Percentiles rank a stretch among this genome's conserved stretches.
Evolutionary conservation across 2,113 vertebrate genomes (phyloP).

Genomic region (Caracal caracal): DNA sequence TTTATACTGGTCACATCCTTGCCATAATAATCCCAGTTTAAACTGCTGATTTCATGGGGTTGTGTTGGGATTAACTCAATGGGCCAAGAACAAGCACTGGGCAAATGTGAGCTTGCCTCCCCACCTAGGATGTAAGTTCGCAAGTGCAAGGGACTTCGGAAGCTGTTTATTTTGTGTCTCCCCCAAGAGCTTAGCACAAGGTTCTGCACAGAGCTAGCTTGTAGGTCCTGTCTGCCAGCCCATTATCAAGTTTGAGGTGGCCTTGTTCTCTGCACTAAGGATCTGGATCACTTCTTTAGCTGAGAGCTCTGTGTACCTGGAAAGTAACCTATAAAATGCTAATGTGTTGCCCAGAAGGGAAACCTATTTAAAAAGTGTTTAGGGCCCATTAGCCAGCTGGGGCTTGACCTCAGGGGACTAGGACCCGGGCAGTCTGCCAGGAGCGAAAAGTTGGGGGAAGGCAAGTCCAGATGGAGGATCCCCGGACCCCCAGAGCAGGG

Average conservation of each 20-base stretch:
- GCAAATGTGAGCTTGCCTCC: not conserved
- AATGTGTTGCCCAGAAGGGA: not conserved
- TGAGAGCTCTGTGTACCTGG: constrained; percentile 18
- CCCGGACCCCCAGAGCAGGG: not conserved
- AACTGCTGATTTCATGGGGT: not conserved
- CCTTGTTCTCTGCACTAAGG: constrained; percentile 40
- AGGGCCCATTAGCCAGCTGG: constrained; percentile 45
- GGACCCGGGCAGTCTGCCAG: not conserved
- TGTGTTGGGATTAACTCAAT: not conserved
- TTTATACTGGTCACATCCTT: not conserved
- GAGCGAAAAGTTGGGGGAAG: not conserved
- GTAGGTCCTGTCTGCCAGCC: not conserved
- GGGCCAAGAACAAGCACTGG: not conserved
- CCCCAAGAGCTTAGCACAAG: not conserved
- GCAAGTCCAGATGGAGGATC: not conserved
- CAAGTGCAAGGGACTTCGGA: not conserved
- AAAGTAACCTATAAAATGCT: constrained; percentile 46
- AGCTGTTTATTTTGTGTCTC: not conserved
- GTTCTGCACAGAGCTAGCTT: not conserved
- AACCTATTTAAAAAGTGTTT: constrained; percentile 31
- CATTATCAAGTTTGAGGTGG: constrained; percentile 11
- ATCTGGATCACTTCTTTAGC: not conserved
- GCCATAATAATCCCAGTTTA: not conserved
- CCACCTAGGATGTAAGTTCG: not conserved
- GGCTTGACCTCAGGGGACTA: constrained; percentile 19